These are phyloP conservation scores for Drosophila tripunctata DNA, from an alignment of 2,888 invertebrate species.

Conservation along the genomic window DNA sequence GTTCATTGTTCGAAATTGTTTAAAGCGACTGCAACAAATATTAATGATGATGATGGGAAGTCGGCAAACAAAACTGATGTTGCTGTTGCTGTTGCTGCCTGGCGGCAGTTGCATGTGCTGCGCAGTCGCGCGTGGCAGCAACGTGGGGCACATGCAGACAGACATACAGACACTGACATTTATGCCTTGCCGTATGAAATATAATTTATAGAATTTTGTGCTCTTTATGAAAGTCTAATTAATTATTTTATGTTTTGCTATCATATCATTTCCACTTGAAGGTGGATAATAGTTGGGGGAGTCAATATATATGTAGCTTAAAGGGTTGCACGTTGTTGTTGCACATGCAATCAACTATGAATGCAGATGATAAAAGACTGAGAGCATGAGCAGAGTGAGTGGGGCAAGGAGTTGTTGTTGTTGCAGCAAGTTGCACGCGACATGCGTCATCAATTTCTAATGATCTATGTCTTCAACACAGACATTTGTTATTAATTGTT, in stretches of 20 bases:
- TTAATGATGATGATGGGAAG: constrained; percentile 23
- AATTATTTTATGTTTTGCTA: constrained; percentile 46
- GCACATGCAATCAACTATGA: constrained; percentile 52
- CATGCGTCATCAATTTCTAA: constrained; percentile 80
- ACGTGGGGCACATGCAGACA: constrained; percentile 39
- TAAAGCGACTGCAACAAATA: constrained; percentile 13
- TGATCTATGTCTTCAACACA: constrained; percentile 68
- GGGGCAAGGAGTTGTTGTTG: constrained; percentile 15
- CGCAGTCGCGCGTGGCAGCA: constrained; percentile 70
- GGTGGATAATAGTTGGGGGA: neutral
- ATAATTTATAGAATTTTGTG: constrained; percentile 79
- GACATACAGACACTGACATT: constrained; percentile 55
- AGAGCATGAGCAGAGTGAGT: neutral
- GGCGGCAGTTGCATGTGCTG: constrained; percentile 61
- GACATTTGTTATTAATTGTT: constrained; percentile 55
- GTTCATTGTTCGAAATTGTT: constrained; percentile 1
- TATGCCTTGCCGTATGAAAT: constrained; percentile 59
- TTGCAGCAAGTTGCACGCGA: constrained; percentile 70
- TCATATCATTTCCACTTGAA: constrained; percentile 44
- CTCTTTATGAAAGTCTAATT: constrained; percentile 79
- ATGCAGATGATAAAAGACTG: constrained; percentile 25
- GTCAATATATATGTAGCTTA: constrained; percentile 10
- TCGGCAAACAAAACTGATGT: constrained; percentile 34
- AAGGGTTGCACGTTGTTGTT: constrained; percentile 51
- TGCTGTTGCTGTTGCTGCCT: constrained; percentile 21